Evolutionary conservation across 2,888 invertebrate genomes (phyloP).

Genomic region (Phyllotreta cruciferae): DNA sequence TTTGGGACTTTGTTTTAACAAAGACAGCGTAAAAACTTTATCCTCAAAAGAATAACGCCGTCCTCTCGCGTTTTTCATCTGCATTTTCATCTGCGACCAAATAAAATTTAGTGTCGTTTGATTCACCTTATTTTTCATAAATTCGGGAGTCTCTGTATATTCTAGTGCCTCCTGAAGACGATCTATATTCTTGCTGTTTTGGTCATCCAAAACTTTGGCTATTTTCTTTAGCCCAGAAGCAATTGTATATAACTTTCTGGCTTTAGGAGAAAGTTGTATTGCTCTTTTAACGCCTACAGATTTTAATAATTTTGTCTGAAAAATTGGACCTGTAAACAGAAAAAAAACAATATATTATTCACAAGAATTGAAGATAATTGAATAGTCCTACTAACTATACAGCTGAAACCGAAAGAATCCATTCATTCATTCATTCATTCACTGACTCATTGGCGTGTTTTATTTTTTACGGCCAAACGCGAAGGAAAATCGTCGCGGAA

Average conservation of each 20-base stretch:
- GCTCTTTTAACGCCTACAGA: not conserved
- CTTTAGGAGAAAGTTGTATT: not conserved
- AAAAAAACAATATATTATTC: too few species aligned
- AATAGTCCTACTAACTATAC: too few species aligned
- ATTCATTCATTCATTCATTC: too few species aligned
- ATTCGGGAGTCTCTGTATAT: not conserved
- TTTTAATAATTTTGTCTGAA: not conserved
- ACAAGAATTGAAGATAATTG: too few species aligned
- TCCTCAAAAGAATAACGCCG: constrained; percentile 23
- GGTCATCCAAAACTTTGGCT: not conserved
- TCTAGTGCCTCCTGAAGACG: not conserved
- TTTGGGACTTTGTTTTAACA: constrained; percentile 23
- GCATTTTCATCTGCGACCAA: constrained; percentile 3
- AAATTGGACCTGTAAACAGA: too few species aligned
- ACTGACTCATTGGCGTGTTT: too few species aligned
- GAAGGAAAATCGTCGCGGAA: too few species aligned
- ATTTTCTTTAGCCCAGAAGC: not conserved
- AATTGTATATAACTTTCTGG: not conserved
- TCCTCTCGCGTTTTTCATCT: not conserved
- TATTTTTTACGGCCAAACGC: too few species aligned
- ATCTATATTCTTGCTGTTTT: not conserved
- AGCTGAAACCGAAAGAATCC: too few species aligned
- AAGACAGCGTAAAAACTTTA: constrained; percentile 21
- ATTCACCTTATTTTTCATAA: not conserved
- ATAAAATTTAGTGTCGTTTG: not conserved